Evolutionary conservation across 23 tunicate species (phyloP).

Genomic region (Clavelina lepadiformis): DNA sequence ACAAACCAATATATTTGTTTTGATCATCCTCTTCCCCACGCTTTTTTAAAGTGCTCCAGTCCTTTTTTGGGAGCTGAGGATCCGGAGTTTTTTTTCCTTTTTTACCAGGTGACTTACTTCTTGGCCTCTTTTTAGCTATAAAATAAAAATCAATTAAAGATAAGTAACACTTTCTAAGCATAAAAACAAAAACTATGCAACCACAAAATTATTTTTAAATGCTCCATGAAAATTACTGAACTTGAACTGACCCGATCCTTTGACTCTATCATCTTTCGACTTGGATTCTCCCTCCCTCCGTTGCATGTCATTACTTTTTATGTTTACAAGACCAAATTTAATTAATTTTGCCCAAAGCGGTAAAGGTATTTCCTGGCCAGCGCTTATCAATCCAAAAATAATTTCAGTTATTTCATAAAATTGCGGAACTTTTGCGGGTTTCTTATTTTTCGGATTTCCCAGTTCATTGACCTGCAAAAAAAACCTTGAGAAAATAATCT

Average conservation of each 20-base stretch:
- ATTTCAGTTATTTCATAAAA: conserved; percentile 74
- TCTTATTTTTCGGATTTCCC: conserved; percentile 80
- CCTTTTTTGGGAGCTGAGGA: conserved; percentile 73
- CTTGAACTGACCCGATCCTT: conserved; percentile 52
- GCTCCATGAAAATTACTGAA: background rate
- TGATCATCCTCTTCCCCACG: conserved; percentile 73
- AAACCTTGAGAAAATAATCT: background rate
- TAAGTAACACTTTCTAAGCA: background rate
- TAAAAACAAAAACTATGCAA: background rate
- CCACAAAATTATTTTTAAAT: background rate
- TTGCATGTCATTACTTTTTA: conserved; percentile 51
- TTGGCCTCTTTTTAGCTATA: conserved; percentile 57
- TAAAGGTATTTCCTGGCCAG: conserved; percentile 67
- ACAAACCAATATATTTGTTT: conserved; percentile 71
- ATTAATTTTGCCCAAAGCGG: conserved; percentile 89
- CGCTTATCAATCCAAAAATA: conserved; percentile 34
- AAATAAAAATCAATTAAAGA: background rate
- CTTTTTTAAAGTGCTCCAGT: conserved; percentile 83
- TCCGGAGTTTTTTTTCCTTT: conserved; percentile 89
- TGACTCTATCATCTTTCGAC: conserved; percentile 65
- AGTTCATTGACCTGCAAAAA: conserved; percentile 56
- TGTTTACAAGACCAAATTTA: conserved; percentile 69
- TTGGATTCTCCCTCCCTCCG: conserved; percentile 46
- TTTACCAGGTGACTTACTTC: conserved; percentile 80
- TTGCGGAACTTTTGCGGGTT: conserved; percentile 59